phyloP scores from a whole-genome alignment of 2,888 invertebrate species.

The Phymatocera aterrima region DNA sequence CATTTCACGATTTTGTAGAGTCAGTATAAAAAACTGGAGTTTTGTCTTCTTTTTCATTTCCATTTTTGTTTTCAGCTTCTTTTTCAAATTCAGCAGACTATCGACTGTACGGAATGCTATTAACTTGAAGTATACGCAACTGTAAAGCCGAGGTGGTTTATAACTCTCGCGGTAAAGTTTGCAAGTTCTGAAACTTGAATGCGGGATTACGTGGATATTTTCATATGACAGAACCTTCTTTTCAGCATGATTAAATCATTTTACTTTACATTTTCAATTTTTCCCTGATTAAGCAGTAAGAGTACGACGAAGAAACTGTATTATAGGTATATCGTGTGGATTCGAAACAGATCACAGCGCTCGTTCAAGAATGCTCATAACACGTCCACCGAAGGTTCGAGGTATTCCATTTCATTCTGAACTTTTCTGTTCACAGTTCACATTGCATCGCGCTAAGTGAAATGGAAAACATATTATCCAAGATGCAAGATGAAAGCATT shows the following conservation, averaged over 20 bases:
- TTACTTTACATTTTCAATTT: not conserved
- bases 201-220: slow-evolving; percentile 36
- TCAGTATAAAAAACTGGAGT: no score
- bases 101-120: slow-evolving; percentile 23
- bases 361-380: no score
- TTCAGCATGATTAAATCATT: slow-evolving; percentile 22
- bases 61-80: not conserved
- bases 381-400: not conserved
- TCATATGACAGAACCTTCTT: not conserved
- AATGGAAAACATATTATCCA: not conserved
- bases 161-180: slow-evolving; percentile 22
- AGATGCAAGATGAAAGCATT: not conserved
- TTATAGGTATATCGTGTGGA: no score
- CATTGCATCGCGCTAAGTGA: not conserved
- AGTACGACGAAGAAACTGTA: not conserved
- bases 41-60: not conserved
- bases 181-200: slow-evolving; percentile 23
- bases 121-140: slow-evolving; percentile 21
- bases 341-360: no score
- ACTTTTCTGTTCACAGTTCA: not conserved
- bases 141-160: slow-evolving; percentile 33
- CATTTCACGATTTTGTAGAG: no score
- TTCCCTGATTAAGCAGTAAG: not conserved
- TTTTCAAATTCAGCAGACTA: not conserved
- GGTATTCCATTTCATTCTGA: not conserved